These are phyloP conservation scores for Lymantria dispar DNA, from an alignment of 2,888 invertebrate genomes.

Conservation along the genomic window DNA sequence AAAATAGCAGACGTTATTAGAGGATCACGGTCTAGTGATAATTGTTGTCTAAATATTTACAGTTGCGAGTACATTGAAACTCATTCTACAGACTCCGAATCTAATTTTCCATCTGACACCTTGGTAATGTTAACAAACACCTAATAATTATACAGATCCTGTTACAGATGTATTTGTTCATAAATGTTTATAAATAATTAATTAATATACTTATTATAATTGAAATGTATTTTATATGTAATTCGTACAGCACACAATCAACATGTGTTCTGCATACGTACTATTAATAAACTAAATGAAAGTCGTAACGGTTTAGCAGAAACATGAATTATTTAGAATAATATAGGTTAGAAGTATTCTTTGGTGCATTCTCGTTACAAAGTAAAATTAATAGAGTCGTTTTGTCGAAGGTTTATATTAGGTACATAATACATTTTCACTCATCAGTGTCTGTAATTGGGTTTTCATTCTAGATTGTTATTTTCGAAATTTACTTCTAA, in stretches of 20 bases:
- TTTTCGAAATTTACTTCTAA: no score
- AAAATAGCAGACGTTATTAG: constrained; percentile 48
- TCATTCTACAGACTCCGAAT: constrained; percentile 49
- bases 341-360: no score
- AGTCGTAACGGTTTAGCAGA: not conserved
- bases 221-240: not conserved
- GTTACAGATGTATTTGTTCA: not conserved
- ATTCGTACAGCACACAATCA: not conserved
- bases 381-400: no score
- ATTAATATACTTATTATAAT: not conserved
- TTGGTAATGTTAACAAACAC: constrained; percentile 23
- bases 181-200: not conserved
- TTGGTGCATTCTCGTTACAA: no score
- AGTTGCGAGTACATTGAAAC: constrained; percentile 56
- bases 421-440: no score
- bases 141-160: constrained; percentile 16
- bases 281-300: not conserved
- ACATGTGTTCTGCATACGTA: not conserved
- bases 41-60: constrained; percentile 78
- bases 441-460: no score
- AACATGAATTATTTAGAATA: not conserved
- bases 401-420: no score
- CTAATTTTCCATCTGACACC: constrained; percentile 40
- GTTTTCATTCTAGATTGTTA: no score
- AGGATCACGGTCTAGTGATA: constrained; percentile 66